phyloP scores from a whole-genome alignment of 2,113 vertebrate species.

The Hippotragus niger region DNA sequence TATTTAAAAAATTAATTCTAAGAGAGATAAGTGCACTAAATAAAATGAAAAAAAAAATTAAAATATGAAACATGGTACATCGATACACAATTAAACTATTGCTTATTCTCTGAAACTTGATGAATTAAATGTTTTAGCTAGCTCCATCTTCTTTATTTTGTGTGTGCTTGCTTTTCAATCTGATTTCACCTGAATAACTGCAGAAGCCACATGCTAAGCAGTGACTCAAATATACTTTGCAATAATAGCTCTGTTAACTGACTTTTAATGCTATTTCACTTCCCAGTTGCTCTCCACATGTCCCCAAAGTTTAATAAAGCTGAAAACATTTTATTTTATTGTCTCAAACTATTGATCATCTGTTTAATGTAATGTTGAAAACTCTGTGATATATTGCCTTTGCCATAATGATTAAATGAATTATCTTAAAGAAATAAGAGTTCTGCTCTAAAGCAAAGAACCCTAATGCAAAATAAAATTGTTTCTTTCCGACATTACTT shows the following conservation, averaged over 20 bases:
- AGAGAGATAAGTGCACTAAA: background rate
- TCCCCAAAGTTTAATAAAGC: constrained; percentile 83
- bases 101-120: background rate
- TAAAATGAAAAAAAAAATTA: background rate
- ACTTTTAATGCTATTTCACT: constrained; percentile 76
- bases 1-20: background rate
- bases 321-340: constrained; percentile 83
- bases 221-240: constrained; percentile 67
- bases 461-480: constrained; percentile 45
- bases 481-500: constrained; percentile 51
- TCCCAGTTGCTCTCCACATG: constrained; percentile 66
- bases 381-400: constrained; percentile 69
- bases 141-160: background rate
- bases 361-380: constrained; percentile 76
- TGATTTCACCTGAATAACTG: constrained; percentile 16
- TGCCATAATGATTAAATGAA: constrained; percentile 73
- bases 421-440: constrained; percentile 77
- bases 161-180: background rate
- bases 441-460: constrained; percentile 62
- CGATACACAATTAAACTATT: background rate
- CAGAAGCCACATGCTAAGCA: constrained; percentile 5
- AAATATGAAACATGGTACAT: background rate
- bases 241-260: constrained; percentile 77
- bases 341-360: constrained; percentile 82
- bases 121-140: background rate